Evolutionary conservation across 1,140 invertebrate species (phyloP).

Genomic region (Arion vulgaris): DNA sequence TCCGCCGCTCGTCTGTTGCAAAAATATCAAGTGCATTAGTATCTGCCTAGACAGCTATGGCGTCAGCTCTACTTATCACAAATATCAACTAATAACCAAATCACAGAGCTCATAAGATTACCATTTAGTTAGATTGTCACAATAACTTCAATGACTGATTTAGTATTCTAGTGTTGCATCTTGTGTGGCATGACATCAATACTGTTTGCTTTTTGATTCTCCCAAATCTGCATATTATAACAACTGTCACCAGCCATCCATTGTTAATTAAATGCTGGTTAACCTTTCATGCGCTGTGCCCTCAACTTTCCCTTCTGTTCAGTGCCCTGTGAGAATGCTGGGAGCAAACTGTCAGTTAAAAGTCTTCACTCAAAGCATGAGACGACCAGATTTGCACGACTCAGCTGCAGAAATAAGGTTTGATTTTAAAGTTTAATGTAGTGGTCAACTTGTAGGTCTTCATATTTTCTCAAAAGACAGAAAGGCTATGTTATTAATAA

Average conservation of each 20-base stretch:
- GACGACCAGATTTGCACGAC: conserved; percentile 21
- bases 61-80: too few species aligned
- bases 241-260: background rate
- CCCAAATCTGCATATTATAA: too few species aligned
- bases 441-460: background rate
- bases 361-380: conserved; percentile 37
- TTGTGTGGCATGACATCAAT: background rate
- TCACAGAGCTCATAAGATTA: too few species aligned
- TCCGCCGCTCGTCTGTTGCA: too few species aligned
- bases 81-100: too few species aligned
- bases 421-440: conserved; percentile 6
- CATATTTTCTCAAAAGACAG: background rate
- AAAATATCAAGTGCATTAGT: too few species aligned
- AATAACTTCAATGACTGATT: too few species aligned
- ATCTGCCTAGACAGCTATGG: too few species aligned
- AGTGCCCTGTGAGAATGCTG: conserved; percentile 24
- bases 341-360: conserved; percentile 37
- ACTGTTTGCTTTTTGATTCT: background rate
- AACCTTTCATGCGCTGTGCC: conserved; percentile 4
- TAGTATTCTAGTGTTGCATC: too few species aligned
- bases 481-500: background rate
- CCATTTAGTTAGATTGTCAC: too few species aligned
- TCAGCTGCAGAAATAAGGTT: conserved; percentile 32
- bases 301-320: conserved; percentile 18
- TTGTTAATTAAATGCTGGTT: background rate